phyloP scores from a whole-genome alignment of 2,113 vertebrate genomes.

The Indicator indicator region DNA sequence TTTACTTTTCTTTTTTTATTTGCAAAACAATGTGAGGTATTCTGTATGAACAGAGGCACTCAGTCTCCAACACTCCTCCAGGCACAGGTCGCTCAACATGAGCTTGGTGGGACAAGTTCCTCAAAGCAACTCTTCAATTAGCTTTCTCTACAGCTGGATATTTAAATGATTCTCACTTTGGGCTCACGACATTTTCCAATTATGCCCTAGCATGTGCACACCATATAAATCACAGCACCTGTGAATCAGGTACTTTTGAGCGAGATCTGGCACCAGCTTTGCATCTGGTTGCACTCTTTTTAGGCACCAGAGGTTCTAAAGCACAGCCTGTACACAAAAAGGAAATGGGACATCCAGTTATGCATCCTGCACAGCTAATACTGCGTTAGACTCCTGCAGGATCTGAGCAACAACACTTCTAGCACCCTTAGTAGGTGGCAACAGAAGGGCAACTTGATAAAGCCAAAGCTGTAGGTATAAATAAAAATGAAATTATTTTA shows the following conservation, averaged over 20 bases:
- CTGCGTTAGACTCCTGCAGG: neutral
- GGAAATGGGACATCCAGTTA: neutral
- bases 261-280: neutral
- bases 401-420: neutral
- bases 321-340: neutral
- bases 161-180: neutral
- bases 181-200: neutral
- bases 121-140: neutral
- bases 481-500: conserved; percentile 48
- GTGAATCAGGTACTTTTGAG: neutral
- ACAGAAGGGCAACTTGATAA: neutral
- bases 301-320: neutral
- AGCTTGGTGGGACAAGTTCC: neutral
- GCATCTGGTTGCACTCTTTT: neutral
- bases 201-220: neutral
- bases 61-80: neutral
- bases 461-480: conserved; percentile 5
- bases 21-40: neutral
- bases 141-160: neutral
- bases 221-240: neutral
- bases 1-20: neutral
- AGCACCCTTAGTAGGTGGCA: neutral
- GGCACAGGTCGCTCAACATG: neutral
- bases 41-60: neutral
- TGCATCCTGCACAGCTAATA: neutral